phyloP scores from a whole-genome alignment of 2,888 invertebrate genomes.

The Eupsilia transversa region DNA sequence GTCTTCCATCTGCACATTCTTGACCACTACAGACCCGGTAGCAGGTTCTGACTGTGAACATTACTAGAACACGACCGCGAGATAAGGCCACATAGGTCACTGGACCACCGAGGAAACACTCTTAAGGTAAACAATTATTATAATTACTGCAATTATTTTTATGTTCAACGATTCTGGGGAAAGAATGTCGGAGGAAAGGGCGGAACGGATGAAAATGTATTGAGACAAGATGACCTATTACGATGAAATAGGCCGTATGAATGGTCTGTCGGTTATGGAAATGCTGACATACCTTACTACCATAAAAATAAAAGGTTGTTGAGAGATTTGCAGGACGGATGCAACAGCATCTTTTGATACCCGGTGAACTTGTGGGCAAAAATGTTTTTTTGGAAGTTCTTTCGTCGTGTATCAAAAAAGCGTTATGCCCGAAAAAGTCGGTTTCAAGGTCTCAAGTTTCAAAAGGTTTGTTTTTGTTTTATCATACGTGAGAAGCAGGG shows the following conservation, averaged over 20 bases:
- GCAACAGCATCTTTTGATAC: background rate
- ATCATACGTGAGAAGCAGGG: too few species aligned
- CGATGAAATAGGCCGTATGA: background rate
- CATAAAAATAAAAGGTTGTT: constrained; percentile 3
- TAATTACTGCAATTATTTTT: constrained; percentile 42
- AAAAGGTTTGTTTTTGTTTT: too few species aligned
- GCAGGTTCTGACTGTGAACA: constrained; percentile 38
- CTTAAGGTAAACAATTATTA: constrained; percentile 43
- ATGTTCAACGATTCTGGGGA: constrained; percentile 23
- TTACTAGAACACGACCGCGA: constrained; percentile 44
- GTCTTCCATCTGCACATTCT: background rate
- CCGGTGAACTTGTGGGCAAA: background rate
- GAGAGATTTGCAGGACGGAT: background rate
- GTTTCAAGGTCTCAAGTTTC: too few species aligned
- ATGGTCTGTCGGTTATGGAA: background rate
- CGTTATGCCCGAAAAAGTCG: too few species aligned
- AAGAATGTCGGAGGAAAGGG: constrained; percentile 34
- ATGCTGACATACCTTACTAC: constrained; percentile 5
- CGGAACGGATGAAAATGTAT: constrained; percentile 6
- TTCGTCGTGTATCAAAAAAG: too few species aligned
- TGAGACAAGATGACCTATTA: constrained; percentile 6
- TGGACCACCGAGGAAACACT: constrained; percentile 33
- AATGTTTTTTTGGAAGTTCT: background rate
- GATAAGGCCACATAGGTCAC: constrained; percentile 47
- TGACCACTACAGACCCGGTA: constrained; percentile 12